Evolutionary conservation across 2,113 vertebrate species (phyloP), one percentile per base, ranked within the genome.

Genomic region (Sterrhoptilus dennistouni): DNA sequence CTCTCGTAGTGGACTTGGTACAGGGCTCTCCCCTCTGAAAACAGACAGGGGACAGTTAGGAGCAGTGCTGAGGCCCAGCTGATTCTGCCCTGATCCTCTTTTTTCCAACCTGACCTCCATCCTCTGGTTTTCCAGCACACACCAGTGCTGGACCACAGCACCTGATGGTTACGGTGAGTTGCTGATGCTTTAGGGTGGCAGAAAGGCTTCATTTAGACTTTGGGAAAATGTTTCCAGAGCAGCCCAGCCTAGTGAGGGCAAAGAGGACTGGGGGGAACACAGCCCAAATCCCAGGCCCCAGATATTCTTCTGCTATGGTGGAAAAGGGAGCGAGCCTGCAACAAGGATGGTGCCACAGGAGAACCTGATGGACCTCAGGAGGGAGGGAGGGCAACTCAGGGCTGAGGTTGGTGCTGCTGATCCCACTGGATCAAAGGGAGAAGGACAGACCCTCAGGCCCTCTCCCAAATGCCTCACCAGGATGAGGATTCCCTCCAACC

Each of bases 1-100:
- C 97, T 97, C 90, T 98, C 98, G 18, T 98, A 99, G 57, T 93
- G 98, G 57, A 99, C 98, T 87, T 98, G 98, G 97, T 99, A 99
- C 81, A 98, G 97, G 36, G 98, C 92, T 49, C 91, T 97, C 27
- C 99, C 99, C 33, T 98, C 99, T 99, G 90, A 47, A 93, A 63
- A 88, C 72, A 95, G 59, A 95, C 17, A 59, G 18, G 44, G 71
- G 47, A 89, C 61, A 60, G 27, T 86, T 20, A 90, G 64, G 22
- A 68, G 77, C 27, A 60, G 59, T 50, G 33, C 63, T 33, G 57
- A 80, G 22, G 3, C 6, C 20, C 65, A 14, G 0, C 3, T 8
- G 10, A 27, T 38, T 65, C 27, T 50, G 53, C 11, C 33, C 42
- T 85, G 40, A 12, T 5, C 15, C 44, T 15, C 13, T 29, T 50